These are phyloP conservation scores for Rhinella marina DNA, from an alignment of 2,797 vertebrate species.

Conservation along the genomic window DNA sequence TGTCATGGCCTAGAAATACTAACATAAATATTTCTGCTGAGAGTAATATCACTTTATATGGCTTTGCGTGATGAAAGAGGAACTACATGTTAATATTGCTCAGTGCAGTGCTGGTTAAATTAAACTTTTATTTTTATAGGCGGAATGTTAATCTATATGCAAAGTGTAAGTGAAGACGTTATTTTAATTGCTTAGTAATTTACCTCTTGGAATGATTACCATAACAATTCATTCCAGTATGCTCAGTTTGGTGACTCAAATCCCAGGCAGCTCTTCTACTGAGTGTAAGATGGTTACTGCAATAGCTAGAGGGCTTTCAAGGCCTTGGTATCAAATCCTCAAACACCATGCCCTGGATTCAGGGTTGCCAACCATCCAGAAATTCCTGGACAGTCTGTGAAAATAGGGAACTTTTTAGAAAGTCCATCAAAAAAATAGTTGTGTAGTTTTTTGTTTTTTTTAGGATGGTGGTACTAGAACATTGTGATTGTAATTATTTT, in stretches of 20 bases:
- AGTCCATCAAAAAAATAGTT: too few relatives aligned
- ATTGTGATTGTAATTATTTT: too few relatives aligned
- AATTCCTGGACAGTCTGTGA: too few relatives aligned
- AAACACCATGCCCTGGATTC: neutral
- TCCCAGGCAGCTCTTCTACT: neutral
- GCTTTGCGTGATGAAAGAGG: neutral
- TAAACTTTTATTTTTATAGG: constrained; percentile 43
- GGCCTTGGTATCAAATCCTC: neutral
- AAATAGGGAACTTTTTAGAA: too few relatives aligned
- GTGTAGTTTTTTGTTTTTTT: too few relatives aligned
- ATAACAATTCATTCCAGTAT: constrained; percentile 23
- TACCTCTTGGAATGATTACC: constrained; percentile 34
- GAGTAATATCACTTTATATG: neutral
- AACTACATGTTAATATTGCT: constrained; percentile 10
- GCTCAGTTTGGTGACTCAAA: constrained; percentile 4
- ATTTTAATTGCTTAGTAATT: constrained; percentile 29
- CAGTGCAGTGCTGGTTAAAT: constrained; percentile 18
- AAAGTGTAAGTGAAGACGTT: constrained; percentile 39
- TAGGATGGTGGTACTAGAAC: too few relatives aligned
- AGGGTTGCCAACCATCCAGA: too few relatives aligned
- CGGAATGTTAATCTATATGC: constrained; percentile 28
- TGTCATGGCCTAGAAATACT: constrained; percentile 22
- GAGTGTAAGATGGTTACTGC: neutral
- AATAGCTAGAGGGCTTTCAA: neutral
- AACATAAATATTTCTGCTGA: constrained; percentile 31